These are phyloP conservation scores for Drosophila orena DNA, from an alignment of 1,140 invertebrate species.

Conservation along the genomic window DNA sequence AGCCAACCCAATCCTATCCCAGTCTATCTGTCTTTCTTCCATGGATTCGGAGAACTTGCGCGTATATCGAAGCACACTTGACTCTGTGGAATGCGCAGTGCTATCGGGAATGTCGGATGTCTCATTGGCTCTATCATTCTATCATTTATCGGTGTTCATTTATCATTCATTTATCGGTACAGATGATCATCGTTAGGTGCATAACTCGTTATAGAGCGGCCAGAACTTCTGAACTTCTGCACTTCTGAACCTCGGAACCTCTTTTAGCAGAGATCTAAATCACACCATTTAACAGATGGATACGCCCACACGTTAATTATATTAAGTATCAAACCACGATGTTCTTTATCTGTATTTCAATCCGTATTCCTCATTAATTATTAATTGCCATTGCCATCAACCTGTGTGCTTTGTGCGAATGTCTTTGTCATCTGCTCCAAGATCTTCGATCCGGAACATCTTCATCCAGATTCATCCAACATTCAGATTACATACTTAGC, in stretches of 20 bases:
- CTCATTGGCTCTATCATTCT: no score
- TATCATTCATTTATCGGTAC: constrained; percentile 1
- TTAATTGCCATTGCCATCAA: neutral
- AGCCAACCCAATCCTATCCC: neutral
- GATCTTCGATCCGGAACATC: neutral
- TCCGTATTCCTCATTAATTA: neutral
- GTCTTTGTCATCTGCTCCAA: neutral
- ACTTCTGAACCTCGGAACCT: no score
- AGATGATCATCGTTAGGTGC: neutral
- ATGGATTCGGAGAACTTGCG: constrained; percentile 29
- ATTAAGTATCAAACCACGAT: neutral
- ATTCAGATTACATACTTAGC: neutral
- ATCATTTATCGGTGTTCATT: constrained; percentile 6
- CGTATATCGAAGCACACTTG: constrained; percentile 23
- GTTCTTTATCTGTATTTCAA: no score
- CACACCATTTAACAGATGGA: neutral
- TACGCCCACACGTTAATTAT: neutral
- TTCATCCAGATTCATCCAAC: neutral
- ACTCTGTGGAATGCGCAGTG: constrained; percentile 25
- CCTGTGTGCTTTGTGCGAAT: neutral
- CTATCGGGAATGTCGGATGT: constrained; percentile 20
- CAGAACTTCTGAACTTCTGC: no score
- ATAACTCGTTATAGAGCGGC: no score
- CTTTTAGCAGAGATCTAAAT: no score
- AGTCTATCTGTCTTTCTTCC: constrained; percentile 23